Conservation (phyloP, 2,113 vertebrate genomes). For the Mormyrus iriodes region DNA sequence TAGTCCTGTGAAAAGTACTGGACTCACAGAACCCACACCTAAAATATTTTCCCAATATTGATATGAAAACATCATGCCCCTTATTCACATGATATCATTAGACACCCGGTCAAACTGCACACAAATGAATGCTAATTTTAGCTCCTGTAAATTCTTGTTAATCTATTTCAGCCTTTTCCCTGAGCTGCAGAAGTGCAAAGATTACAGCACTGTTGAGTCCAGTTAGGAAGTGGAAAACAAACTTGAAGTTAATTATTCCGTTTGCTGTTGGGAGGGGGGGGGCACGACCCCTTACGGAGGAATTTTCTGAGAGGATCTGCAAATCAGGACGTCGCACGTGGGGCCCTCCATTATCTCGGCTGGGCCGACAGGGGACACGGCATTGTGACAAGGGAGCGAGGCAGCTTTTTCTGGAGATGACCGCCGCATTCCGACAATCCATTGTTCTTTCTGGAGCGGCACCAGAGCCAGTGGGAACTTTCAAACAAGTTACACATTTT, state of each 20-base stretch:
- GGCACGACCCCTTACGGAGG: slow-evolving; percentile 3
- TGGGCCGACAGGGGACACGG: background rate
- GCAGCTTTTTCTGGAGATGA: background rate
- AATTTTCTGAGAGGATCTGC: background rate
- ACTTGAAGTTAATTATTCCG: slow-evolving; percentile 19
- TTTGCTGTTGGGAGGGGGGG: background rate
- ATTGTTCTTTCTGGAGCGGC: background rate
- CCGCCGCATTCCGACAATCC: background rate
- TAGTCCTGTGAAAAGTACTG: background rate
- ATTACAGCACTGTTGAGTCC: slow-evolving; percentile 4
- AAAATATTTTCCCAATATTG: background rate
- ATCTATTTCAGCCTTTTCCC: slow-evolving; percentile 3
- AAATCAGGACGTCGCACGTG: background rate
- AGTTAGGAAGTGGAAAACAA: slow-evolving; percentile 20
- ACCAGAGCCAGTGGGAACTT: background rate
- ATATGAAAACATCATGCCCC: background rate
- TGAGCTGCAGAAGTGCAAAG: background rate
- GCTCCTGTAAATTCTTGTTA: background rate
- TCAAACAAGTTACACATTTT: background rate
- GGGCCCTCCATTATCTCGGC: background rate
- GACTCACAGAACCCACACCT: background rate
- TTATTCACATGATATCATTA: background rate
- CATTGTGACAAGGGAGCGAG: background rate
- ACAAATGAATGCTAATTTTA: background rate
- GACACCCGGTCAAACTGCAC: background rate